A percentile compares a stretch with the other conserved stretches of the same genome.
phyloP scores from a whole-genome alignment of 2,888 invertebrate species.

The Aromia moschata region DNA sequence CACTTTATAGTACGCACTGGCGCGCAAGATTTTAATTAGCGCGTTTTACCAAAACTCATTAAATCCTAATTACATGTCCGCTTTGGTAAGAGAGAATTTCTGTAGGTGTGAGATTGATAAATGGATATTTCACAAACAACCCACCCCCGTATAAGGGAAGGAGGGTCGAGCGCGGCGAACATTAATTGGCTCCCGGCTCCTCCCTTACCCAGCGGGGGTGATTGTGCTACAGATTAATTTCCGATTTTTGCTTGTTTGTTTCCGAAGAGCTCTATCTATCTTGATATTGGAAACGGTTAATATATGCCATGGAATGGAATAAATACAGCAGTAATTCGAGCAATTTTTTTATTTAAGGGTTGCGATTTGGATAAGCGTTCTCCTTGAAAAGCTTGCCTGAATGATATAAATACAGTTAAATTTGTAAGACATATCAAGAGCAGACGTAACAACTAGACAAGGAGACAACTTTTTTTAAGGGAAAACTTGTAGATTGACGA shows the following conservation, averaged over 20 bases:
- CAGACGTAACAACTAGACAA: too few relatives aligned
- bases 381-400: too few relatives aligned
- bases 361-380: too few relatives aligned
- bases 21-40: background rate
- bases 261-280: slow-evolving; percentile 1
- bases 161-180: slow-evolving; percentile 18
- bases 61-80: background rate
- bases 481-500: too few relatives aligned
- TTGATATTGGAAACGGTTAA: background rate
- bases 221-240: slow-evolving; percentile 9
- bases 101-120: slow-evolving; percentile 12
- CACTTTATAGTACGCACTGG: too few relatives aligned
- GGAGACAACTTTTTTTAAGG: too few relatives aligned
- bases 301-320: background rate
- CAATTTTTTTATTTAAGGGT: too few relatives aligned
- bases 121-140: slow-evolving; percentile 15
- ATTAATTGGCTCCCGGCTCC: slow-evolving; percentile 13
- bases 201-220: slow-evolving; percentile 1
- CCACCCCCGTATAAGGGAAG: slow-evolving; percentile 9
- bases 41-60: background rate
- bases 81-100: slow-evolving; percentile 2
- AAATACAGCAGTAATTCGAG: background rate
- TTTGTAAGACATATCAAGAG: too few relatives aligned
- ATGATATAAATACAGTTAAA: too few relatives aligned
- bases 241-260: slow-evolving; percentile 14